Conservation (phyloP, 2,797 vertebrate species). For the Neomorphus geoffroyi region DNA sequence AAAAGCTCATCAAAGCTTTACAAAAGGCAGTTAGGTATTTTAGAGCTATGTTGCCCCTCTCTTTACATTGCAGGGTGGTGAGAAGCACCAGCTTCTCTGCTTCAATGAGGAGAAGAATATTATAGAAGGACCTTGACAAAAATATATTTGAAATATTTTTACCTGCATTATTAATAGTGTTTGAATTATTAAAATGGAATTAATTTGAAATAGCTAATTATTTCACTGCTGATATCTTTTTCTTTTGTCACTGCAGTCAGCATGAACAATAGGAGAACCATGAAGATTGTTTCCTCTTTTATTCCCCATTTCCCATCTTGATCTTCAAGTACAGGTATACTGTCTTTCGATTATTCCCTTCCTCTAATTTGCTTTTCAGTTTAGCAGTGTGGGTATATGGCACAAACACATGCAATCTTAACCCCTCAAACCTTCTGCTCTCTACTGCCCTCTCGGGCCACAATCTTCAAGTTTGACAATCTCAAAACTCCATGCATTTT, state of each 20-base stretch:
- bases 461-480: neutral
- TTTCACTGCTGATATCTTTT: neutral
- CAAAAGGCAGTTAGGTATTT: neutral
- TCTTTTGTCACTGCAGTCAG: neutral
- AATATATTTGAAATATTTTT: neutral
- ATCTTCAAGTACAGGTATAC: neutral
- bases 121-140: neutral
- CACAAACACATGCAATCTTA: neutral
- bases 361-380: neutral
- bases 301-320: neutral
- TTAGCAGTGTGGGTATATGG: neutral
- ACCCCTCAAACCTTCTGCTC: neutral
- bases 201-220: neutral
- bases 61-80: neutral
- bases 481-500: neutral
- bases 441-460: neutral
- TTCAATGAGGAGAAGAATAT: neutral
- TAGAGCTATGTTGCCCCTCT: neutral
- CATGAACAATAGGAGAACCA: neutral
- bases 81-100: neutral
- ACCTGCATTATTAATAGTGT: neutral
- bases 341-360: neutral
- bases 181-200: slow-evolving; percentile 35
- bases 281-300: neutral
- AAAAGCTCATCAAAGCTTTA: slow-evolving; percentile 8